Evolutionary conservation across 2,888 invertebrate species (phyloP).

Genomic region (Latrodectus elegans): DNA sequence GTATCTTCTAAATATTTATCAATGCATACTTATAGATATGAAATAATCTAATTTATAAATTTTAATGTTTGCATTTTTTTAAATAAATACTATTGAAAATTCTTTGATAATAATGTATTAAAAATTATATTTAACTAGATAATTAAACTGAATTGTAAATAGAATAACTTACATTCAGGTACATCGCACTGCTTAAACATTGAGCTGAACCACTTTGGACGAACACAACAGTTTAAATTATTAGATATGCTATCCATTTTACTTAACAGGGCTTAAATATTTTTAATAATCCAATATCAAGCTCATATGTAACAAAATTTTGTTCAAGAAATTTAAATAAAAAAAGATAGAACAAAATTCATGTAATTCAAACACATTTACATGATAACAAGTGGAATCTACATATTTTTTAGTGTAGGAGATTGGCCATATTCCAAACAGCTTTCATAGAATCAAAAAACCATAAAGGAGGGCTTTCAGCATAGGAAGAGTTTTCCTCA

Average conservation of each 20-base stretch:
- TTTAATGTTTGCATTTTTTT: no score
- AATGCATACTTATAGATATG: constrained; percentile 4
- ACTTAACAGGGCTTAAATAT: constrained; percentile 7
- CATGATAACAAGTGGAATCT: constrained; percentile 1
- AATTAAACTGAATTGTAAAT: neutral
- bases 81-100: no score
- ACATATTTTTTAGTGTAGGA: constrained; percentile 56
- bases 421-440: constrained; percentile 70
- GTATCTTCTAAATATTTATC: neutral
- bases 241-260: constrained; percentile 50
- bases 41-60: neutral
- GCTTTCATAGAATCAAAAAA: constrained; percentile 68
- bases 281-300: neutral
- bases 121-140: no score
- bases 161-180: constrained; percentile 69
- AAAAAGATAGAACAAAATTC: neutral
- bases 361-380: constrained; percentile 19
- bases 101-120: no score
- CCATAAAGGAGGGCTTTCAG: constrained; percentile 44
- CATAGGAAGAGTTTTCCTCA: constrained; percentile 25
- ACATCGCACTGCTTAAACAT: constrained; percentile 70
- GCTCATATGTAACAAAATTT: constrained; percentile 1
- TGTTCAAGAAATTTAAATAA: constrained; percentile 9
- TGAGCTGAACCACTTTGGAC: constrained; percentile 69
- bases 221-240: constrained; percentile 69